Conservation (phyloP, 1,140 invertebrate genomes). For the Homalodisca vitripennis region DNA sequence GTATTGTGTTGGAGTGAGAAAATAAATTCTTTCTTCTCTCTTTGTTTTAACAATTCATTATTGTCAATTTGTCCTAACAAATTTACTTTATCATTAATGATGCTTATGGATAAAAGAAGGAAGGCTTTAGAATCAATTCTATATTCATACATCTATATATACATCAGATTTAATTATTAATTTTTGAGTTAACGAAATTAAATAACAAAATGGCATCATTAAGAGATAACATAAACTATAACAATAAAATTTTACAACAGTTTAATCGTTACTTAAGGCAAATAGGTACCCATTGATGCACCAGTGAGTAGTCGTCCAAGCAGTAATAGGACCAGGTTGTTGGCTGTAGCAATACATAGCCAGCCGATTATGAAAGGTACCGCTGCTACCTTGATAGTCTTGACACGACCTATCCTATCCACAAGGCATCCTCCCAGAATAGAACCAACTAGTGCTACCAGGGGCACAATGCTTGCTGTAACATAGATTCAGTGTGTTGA, state of each 20-base stretch:
- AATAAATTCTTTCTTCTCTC: too few species aligned
- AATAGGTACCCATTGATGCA: constrained; percentile 49
- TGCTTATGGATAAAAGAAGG: too few species aligned
- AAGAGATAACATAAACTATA: not conserved
- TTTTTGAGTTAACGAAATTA: not conserved
- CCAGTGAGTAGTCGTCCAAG: constrained; percentile 62
- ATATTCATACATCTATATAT: too few species aligned
- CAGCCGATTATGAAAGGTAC: constrained; percentile 63
- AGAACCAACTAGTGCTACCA: constrained; percentile 55
- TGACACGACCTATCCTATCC: constrained; percentile 61
- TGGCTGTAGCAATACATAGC: constrained; percentile 56
- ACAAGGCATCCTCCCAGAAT: constrained; percentile 57
- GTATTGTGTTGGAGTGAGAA: too few species aligned
- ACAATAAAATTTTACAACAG: not conserved
- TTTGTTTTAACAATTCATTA: too few species aligned
- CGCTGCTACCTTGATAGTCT: constrained; percentile 58
- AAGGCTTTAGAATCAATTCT: too few species aligned
- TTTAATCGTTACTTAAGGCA: not conserved
- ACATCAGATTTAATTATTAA: too few species aligned
- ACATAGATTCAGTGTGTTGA: constrained; percentile 14
- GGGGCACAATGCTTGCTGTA: constrained; percentile 55
- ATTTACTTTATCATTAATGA: not conserved
- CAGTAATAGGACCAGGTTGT: constrained; percentile 53
- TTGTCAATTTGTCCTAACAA: not conserved
- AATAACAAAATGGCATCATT: not conserved